Evolutionary conservation across 2,797 vertebrate species (phyloP).

Genomic region (Balearica regulorum): DNA sequence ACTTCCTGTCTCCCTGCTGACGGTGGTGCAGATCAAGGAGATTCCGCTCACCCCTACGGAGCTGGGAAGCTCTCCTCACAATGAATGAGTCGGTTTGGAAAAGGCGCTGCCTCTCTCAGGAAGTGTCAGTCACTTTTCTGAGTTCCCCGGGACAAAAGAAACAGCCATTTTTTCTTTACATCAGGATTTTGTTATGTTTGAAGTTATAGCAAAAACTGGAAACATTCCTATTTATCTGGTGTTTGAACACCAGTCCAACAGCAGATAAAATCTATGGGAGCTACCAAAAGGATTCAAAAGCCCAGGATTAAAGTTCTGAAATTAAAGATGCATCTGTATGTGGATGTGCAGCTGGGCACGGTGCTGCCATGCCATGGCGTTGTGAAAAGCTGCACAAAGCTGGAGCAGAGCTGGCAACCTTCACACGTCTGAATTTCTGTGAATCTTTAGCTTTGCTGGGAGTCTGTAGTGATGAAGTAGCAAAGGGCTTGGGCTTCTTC

Average conservation of each 20-base stretch:
- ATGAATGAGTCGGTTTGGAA: neutral
- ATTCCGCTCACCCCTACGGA: neutral
- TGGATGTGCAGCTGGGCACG: neutral
- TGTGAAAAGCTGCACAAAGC: neutral
- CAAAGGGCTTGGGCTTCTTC: rapidly evolving
- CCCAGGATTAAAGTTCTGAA: neutral
- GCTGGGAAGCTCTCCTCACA: neutral
- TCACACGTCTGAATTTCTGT: neutral
- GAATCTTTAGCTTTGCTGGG: neutral
- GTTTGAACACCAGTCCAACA: neutral
- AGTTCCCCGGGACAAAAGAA: neutral
- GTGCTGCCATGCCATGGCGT: neutral
- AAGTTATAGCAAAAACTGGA: neutral
- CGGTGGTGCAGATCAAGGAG: neutral
- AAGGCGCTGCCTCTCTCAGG: neutral
- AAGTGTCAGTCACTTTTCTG: neutral
- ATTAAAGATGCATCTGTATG: neutral
- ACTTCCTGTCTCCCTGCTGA: neutral
- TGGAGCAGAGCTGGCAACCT: neutral
- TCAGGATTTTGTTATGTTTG: neutral
- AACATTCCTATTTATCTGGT: neutral
- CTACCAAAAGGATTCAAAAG: neutral
- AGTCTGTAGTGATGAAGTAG: neutral
- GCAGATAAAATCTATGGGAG: neutral
- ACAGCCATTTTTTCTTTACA: neutral